A percentile compares a stretch with the other conserved stretches of the same genome.
Conservation (phyloP, 2,113 vertebrate species). For the Hydropotes inermis region DNA sequence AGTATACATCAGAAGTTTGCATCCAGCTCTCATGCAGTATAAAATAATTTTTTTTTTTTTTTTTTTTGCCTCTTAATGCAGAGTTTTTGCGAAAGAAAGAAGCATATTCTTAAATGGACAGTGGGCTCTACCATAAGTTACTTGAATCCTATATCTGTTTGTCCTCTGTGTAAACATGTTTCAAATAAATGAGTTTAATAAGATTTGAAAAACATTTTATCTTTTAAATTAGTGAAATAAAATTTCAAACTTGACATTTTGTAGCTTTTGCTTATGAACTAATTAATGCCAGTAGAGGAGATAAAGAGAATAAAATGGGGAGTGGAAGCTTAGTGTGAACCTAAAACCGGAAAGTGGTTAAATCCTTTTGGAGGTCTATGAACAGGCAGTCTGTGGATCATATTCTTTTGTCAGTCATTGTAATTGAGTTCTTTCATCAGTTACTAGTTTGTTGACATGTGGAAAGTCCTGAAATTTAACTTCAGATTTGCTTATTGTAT, state of each 20-base stretch:
- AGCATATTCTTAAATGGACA: conserved; percentile 35
- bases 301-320: not conserved
- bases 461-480: not conserved
- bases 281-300: not conserved
- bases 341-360: not conserved
- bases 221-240: conserved; percentile 75
- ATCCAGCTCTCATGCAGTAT: not conserved
- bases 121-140: conserved; percentile 29
- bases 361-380: not conserved
- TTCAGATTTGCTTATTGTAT: conserved; percentile 10
- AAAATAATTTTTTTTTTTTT: not conserved
- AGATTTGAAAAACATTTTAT: conserved; percentile 51
- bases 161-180: conserved; percentile 34
- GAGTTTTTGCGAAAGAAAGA: conserved; percentile 44
- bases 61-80: not conserved
- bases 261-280: conserved; percentile 19
- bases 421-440: not conserved
- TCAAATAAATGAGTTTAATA: conserved; percentile 1
- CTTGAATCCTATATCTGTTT: conserved; percentile 56
- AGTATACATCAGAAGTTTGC: conserved; percentile 4
- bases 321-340: not conserved
- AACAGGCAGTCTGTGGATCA: not conserved
- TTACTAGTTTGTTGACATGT: not conserved
- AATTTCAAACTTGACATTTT: conserved; percentile 20
- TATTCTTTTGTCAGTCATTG: not conserved